Conservation (phyloP, 2,797 vertebrate genomes). For the Pangasius macronema region DNA sequence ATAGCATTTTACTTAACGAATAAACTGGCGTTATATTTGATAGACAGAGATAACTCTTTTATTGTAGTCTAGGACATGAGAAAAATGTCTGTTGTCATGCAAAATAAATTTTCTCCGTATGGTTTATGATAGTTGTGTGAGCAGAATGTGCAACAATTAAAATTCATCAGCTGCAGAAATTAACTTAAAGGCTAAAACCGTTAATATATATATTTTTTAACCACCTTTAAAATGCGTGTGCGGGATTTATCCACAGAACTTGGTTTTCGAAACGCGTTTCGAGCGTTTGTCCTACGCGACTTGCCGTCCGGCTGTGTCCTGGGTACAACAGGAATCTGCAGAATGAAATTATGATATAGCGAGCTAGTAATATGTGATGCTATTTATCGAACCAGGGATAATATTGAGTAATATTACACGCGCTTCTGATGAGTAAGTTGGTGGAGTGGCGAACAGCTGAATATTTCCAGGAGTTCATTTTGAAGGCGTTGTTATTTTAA, state of each 20-base stretch:
- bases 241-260: not conserved
- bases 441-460: not conserved
- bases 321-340: too few relatives aligned
- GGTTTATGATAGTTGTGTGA: not conserved
- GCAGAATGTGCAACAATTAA: not conserved
- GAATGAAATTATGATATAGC: not conserved
- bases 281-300: not conserved
- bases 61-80: not conserved
- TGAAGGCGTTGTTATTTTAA: not conserved
- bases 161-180: not conserved
- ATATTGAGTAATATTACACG: not conserved
- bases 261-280: conserved; percentile 14
- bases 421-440: conserved; percentile 24
- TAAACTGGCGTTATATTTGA: not conserved
- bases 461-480: not conserved
- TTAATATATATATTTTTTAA: not conserved
- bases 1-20: not conserved
- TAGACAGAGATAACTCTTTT: not conserved
- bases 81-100: not conserved
- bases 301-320: conserved; percentile 3
- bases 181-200: not conserved
- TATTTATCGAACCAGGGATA: not conserved
- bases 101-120: not conserved
- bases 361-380: not conserved
- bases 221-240: not conserved